Percentiles rank a stretch among this genome's conserved stretches.
These are phyloP conservation scores for Timema podura DNA, from an alignment of 2,888 invertebrate genomes.

Conservation along the genomic window DNA sequence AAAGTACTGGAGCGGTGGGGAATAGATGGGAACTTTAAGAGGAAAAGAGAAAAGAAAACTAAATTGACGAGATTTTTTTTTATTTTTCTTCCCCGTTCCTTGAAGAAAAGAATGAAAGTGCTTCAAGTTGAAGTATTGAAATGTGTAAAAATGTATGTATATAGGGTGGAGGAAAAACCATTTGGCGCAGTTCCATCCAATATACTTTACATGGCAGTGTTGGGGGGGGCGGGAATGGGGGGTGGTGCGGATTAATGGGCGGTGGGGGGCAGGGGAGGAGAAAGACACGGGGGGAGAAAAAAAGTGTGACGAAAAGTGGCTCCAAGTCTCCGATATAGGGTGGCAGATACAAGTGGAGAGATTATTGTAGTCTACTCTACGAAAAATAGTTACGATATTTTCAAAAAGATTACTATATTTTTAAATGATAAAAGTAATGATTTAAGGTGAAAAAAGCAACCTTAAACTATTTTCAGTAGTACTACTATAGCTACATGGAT, in stretches of 20 bases:
- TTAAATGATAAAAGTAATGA: too few relatives aligned
- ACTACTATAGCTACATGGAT: too few relatives aligned
- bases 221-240: neutral
- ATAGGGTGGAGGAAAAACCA: neutral
- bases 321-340: too few relatives aligned
- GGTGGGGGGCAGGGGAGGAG: neutral
- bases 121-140: slow-evolving; percentile 14
- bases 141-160: slow-evolving; percentile 13
- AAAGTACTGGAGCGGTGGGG: neutral
- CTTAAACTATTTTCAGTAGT: too few relatives aligned
- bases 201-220: slow-evolving; percentile 14
- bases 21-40: neutral
- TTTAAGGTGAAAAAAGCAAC: too few relatives aligned
- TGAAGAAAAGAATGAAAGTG: neutral
- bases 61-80: too few relatives aligned
- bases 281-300: neutral
- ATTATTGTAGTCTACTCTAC: too few relatives aligned
- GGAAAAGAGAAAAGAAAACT: neutral
- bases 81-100: too few relatives aligned
- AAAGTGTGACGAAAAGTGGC: too few relatives aligned
- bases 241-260: neutral
- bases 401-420: too few relatives aligned
- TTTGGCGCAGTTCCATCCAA: slow-evolving; percentile 17
- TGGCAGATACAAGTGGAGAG: too few relatives aligned
- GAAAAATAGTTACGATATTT: too few relatives aligned